A percentile compares a stretch with the other conserved stretches of the same genome.
phyloP scores from a whole-genome alignment of 2,113 vertebrate species.

The Sorex araneus region DNA sequence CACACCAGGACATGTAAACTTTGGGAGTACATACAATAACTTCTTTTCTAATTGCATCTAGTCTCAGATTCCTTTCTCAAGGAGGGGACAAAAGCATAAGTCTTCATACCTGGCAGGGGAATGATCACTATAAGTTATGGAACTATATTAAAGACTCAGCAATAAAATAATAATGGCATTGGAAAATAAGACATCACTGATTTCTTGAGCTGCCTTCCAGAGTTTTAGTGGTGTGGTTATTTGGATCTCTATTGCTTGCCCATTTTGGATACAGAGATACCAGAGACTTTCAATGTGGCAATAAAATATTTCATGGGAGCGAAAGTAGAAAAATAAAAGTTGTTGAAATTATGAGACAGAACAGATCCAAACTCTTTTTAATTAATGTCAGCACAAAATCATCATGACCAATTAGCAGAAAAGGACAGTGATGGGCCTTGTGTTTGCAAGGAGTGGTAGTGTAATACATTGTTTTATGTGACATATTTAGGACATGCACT shows the following conservation, averaged over 20 bases:
- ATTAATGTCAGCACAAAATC: slow-evolving; percentile 35
- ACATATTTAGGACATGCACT: slow-evolving; percentile 58
- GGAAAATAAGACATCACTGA: slow-evolving; percentile 57
- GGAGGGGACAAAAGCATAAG: slow-evolving; percentile 17
- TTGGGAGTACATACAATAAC: background rate
- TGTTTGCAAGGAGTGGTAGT: background rate
- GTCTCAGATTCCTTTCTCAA: slow-evolving; percentile 55
- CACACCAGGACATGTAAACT: background rate
- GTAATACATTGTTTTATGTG: slow-evolving; percentile 42
- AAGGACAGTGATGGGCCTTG: background rate
- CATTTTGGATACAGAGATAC: slow-evolving; percentile 3
- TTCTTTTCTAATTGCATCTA: slow-evolving; percentile 34
- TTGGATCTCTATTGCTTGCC: slow-evolving; percentile 2
- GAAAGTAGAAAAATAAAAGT: slow-evolving; percentile 60
- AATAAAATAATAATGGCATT: background rate
- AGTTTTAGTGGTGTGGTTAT: slow-evolving; percentile 36
- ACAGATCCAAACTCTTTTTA: slow-evolving; percentile 52
- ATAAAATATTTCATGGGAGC: slow-evolving; percentile 61
- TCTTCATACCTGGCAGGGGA: slow-evolving; percentile 27
- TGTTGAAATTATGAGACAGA: slow-evolving; percentile 55
- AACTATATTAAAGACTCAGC: slow-evolving; percentile 47
- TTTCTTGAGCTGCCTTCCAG: slow-evolving; percentile 32
- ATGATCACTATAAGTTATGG: slow-evolving; percentile 24
- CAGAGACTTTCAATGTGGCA: slow-evolving; percentile 37
- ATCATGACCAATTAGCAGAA: background rate